Conservation (phyloP, 2,797 vertebrate genomes). For the Sebastes miniatus region DNA sequence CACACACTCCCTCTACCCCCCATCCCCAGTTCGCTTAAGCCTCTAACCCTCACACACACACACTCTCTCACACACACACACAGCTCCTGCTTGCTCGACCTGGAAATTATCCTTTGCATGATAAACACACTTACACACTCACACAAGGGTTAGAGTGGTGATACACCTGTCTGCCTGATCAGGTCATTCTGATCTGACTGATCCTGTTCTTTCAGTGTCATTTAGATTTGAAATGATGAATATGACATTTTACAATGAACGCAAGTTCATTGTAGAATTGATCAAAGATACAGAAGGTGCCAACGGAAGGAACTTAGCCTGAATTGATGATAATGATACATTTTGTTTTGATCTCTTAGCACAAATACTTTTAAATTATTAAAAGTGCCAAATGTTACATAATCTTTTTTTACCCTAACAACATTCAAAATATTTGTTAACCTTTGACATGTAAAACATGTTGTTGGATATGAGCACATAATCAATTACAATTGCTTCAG, state of each 20-base stretch:
- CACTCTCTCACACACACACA: slow-evolving; percentile 9
- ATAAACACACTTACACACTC: not conserved
- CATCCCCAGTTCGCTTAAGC: not conserved
- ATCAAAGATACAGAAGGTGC: not conserved
- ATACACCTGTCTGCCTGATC: slow-evolving; percentile 1
- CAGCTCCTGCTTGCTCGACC: slow-evolving; percentile 26
- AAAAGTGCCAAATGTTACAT: not conserved
- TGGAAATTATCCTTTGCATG: slow-evolving; percentile 24
- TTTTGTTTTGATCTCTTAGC: not conserved
- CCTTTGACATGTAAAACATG: not conserved
- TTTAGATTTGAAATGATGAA: not conserved
- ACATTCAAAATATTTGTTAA: not conserved
- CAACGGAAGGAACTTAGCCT: not conserved
- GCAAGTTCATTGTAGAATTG: not conserved
- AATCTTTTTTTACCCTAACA: not conserved
- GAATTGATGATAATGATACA: not conserved
- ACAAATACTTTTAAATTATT: not conserved
- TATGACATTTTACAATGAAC: not conserved
- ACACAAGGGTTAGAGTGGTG: not conserved
- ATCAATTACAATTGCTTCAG: not conserved
- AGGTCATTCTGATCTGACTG: not conserved
- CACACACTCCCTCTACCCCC: not conserved
- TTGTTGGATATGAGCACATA: not conserved
- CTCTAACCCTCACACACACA: slow-evolving; percentile 25
- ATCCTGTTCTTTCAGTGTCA: not conserved